Base-by-base conservation (phyloP, 2,888 invertebrate species). In the Trypoxylon attenuatum region DNA sequence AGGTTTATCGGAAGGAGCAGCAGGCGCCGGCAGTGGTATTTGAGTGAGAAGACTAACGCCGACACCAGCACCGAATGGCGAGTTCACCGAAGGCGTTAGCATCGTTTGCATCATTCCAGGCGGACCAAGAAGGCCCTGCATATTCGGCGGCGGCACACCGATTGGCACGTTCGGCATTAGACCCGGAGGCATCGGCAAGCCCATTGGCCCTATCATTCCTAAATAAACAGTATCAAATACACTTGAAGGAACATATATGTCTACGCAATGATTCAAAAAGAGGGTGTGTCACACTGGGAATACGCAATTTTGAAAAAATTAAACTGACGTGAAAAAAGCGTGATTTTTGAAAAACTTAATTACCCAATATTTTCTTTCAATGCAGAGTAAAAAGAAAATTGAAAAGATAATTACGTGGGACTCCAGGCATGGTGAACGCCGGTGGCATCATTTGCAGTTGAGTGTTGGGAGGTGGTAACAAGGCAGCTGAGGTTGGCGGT, bases 131-230 rank as follows among this genome's bases (percentile, higher is more conserved):
- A 87, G 79, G 15, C 88, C 83, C 38, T 88, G 88, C 81, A 89
- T 86, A 64, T 89, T 89, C n/a, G 90, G 90, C 2, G 91, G 91
- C 1, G 90, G 90, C 2, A 91, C 89, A 13, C 89, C 89, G 49
- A 89, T 87, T 1, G 90, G 89, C 33, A 90, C 89, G 70, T 89
- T 89, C 2, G 85, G 88, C 88, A 89, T 88, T 80, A 89, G 84
- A 3, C 88, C 88, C n/a, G 88, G 89, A 13, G 90, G 87, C 84
- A 89, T 87, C 72, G 87, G 85, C 84, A 89, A 70, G 84, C 91
- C 88, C 90, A 91, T 81, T 85, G 89, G 75, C 87, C 87, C 86
- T 85, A 86, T 42, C 82, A 88, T 84, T 65, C 87, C 88, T 83
- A 73, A 18, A 19, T 13, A 22, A 8, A 18, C 6, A 16, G 49